Evolutionary conservation across 2,888 invertebrate genomes (phyloP).

Genomic region (Beris chalybata): DNA sequence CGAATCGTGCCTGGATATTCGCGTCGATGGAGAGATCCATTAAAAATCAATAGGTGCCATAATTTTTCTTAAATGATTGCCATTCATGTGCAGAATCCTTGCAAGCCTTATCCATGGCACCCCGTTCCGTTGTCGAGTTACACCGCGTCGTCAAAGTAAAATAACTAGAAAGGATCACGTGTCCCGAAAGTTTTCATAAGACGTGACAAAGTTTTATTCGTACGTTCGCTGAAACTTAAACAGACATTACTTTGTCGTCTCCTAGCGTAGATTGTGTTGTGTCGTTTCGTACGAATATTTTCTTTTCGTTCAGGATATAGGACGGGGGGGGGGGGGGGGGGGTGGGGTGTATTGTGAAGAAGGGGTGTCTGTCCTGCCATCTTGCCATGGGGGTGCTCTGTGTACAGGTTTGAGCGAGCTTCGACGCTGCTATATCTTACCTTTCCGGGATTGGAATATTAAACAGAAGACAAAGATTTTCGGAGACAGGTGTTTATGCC

Average conservation of each 20-base stretch:
- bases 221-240: constrained; percentile 36
- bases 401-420: not conserved
- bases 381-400: not conserved
- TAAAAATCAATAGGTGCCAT: constrained; percentile 35
- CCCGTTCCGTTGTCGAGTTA: not conserved
- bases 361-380: not conserved
- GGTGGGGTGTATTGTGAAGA: not conserved
- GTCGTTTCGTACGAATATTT: too few species aligned
- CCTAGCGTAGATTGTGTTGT: not conserved
- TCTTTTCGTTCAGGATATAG: too few species aligned
- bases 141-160: constrained; percentile 19
- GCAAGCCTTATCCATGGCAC: not conserved
- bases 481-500: constrained; percentile 35
- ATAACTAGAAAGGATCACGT: constrained; percentile 35
- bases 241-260: constrained; percentile 29
- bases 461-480: constrained; percentile 31
- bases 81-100: constrained; percentile 30
- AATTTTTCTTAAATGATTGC: constrained; percentile 36
- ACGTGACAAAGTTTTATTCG: constrained; percentile 38
- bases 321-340: not conserved
- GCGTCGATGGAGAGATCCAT: constrained; percentile 18
- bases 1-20: not conserved
- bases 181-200: constrained; percentile 35
- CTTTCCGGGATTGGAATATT: constrained; percentile 20
- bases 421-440: too few species aligned